Conservation (phyloP, 2,888 invertebrate genomes). For the Epinotia bilunana region DNA sequence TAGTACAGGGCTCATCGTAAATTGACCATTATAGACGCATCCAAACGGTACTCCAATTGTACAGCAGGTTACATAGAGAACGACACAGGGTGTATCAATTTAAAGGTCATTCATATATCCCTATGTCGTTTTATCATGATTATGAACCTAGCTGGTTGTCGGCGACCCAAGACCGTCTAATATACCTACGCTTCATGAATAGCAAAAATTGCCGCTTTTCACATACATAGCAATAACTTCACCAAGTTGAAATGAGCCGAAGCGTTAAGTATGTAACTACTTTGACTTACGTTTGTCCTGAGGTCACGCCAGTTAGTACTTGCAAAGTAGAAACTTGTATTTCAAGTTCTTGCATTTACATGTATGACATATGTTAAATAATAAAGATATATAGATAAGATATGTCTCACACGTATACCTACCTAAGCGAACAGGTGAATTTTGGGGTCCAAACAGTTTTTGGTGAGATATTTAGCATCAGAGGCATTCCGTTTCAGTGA, state of each 20-base stretch:
- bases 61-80: too few species aligned
- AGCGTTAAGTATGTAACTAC: conserved; percentile 2
- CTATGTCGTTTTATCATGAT: too few species aligned
- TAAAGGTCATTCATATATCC: too few species aligned
- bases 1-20: too few species aligned
- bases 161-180: too few species aligned
- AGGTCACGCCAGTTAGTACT: conserved; percentile 4
- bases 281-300: conserved; percentile 13
- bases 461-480: background rate
- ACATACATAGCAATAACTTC: background rate
- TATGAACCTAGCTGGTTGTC: too few species aligned
- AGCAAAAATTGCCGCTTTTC: background rate
- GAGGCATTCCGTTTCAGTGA: background rate
- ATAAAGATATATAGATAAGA: conserved; percentile 19
- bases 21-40: too few species aligned
- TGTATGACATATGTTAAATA: background rate
- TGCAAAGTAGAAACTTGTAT: conserved; percentile 22
- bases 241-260: background rate
- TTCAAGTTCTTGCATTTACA: conserved; percentile 13
- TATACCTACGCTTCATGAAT: too few species aligned
- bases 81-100: too few species aligned
- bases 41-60: too few species aligned
- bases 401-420: background rate
- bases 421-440: background rate
- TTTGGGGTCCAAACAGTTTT: background rate